Base-by-base conservation (phyloP, 2,113 vertebrate genomes). In the Morone chrysops region DNA sequence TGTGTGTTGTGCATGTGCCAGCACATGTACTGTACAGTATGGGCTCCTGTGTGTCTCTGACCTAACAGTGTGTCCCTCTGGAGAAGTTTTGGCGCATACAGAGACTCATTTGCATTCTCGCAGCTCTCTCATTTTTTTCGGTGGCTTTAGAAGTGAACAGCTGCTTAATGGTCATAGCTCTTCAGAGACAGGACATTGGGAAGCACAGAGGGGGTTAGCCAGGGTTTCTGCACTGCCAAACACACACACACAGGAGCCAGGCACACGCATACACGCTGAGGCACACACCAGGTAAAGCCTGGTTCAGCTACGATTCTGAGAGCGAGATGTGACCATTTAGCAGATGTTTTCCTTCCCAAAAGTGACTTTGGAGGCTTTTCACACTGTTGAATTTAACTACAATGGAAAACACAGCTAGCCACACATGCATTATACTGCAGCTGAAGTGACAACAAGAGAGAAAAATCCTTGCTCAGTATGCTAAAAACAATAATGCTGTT, bases 161-260 rank as follows among this genome's bases (percentile, higher is more conserved):
- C 93, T 94, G 93, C 92, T 92, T 92, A 94, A 94, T 93, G 92
- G 92, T 93, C 93, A 94, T 93, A 86, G 93, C 93, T 94, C 93
- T 94, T 93, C 89, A 90, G 92, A 94, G 92, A 93, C 87, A 89
- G 87, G 93, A 91, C 93, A 91, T 93, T 92, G 92, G 90, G 89
- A 92, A 87, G 77, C 82, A 71, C 86, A 87, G 85, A 87, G 87
- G 88, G 90, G 91, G 91, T 86, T 78, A 87, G 89, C 89, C 89
- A 81, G 86, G 83, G 86, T 90, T 89, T 90, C 80, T 86, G 86
- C 80, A 76, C 88, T 79, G 72, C 84, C 81, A 86, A 72, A 70
- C 43, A 43, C 40, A 22, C 22, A 76, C 14, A 41, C 63, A 63
- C 25, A 25, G 74, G 45, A 12, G n/a, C n/a, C 68, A 68, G 20